These are phyloP conservation scores for Ips typographus DNA, from an alignment of 1,140 invertebrate species.

Conservation along the genomic window DNA sequence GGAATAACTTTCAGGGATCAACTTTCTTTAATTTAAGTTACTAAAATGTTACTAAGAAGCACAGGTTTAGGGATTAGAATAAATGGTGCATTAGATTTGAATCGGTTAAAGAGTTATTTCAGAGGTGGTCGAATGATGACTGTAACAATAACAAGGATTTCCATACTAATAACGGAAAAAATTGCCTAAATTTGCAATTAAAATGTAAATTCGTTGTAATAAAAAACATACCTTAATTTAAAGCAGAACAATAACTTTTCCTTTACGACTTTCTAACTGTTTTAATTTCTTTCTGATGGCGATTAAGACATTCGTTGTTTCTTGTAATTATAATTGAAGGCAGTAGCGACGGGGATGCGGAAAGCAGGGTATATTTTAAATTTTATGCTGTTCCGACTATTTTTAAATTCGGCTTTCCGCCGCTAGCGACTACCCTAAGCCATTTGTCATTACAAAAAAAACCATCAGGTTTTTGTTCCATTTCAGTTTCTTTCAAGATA, in stretches of 20 bases:
- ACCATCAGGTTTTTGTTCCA: constrained; percentile 36
- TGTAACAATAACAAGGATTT: not conserved
- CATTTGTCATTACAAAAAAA: constrained; percentile 41
- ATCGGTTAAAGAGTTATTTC: too few relatives aligned
- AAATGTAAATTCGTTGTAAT: constrained; percentile 41
- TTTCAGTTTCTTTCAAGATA: constrained; percentile 30
- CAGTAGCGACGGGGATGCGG: constrained; percentile 25
- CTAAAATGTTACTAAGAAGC: too few relatives aligned
- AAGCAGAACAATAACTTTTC: constrained; percentile 41
- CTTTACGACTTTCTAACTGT: constrained; percentile 43
- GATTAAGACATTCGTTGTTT: constrained; percentile 42
- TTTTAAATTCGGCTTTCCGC: constrained; percentile 41
- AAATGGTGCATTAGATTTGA: too few relatives aligned
- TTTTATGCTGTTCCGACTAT: constrained; percentile 41
- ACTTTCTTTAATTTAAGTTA: too few relatives aligned
- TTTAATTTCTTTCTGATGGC: constrained; percentile 44
- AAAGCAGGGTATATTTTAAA: constrained; percentile 36
- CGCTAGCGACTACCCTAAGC: constrained; percentile 37
- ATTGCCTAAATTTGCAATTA: constrained; percentile 42
- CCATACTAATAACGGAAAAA: constrained; percentile 39
- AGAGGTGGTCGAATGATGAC: too few relatives aligned
- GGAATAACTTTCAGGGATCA: too few relatives aligned
- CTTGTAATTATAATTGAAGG: constrained; percentile 41
- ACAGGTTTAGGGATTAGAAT: too few relatives aligned
- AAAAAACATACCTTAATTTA: constrained; percentile 41